Base-by-base conservation (phyloP, 2,888 invertebrate genomes). In the Terebella lapidaria region DNA sequence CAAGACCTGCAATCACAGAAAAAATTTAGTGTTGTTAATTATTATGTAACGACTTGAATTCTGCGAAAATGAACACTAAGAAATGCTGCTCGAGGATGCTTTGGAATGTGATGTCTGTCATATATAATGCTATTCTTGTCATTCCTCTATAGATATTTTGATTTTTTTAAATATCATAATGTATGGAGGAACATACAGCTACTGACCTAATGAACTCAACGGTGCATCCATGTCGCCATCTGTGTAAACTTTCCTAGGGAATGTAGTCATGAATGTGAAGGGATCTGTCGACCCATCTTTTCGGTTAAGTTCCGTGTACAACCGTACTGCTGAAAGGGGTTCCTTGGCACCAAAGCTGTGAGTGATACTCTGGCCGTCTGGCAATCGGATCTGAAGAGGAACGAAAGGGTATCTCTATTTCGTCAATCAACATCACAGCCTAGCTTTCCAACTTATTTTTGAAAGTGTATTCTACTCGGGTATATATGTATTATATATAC, bases 201-300 rank as follows among this genome's bases (percentile, higher is more conserved):
- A 5, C 55, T 35, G 20, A 30, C 30, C n/a, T 3, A 53, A 35
- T 25, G 29, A 56, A 1, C 25, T 0, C n/a, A 56, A 27, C 0
- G 95, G 92, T 75, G 88, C 89, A 61, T 91, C 89, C 81, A 91
- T 94, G 77, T 96, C 95, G 2, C 92, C 92, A 15, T 84, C 85
- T 1, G 85, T 84, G 77, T 94, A 96, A 56, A 93, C 86, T 82
- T 90, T 92, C 74, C 87, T 88, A 4, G 96, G 95, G 82, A 93
- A 96, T 73, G 87, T 88, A 1, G 93, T 94, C 89, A 95, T 92
- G 69, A 96, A 82, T 58, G 87, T 87, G 81, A 95, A 94, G 3
- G 85, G 82, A 51, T 82, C 2, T 1, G n/a, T 45, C 2, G 64
- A 65, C 10, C 85, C 85, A 72, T 90, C 89, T 47, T 87, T 87